Conservation (phyloP, 2,888 invertebrate species). For the Euphydryas editha region DNA sequence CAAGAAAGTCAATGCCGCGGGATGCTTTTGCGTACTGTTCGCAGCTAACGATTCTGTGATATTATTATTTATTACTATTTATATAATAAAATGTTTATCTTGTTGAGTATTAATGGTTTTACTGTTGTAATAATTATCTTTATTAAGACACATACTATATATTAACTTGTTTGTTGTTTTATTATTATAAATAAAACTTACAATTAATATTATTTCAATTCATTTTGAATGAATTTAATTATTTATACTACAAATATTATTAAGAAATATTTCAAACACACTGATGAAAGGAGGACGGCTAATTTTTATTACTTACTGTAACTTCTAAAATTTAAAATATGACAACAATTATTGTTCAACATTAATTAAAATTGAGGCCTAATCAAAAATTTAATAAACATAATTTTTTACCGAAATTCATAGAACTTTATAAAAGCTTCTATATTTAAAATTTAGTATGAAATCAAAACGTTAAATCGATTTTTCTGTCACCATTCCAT, state of each 20-base stretch:
- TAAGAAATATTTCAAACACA: too few relatives aligned
- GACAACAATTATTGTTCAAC: too few relatives aligned
- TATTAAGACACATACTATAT: not conserved
- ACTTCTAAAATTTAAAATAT: too few relatives aligned
- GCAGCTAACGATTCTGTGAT: conserved; percentile 49
- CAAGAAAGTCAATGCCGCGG: conserved; percentile 82
- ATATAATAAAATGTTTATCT: not conserved
- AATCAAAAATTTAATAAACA: not conserved
- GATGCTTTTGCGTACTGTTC: conserved; percentile 69
- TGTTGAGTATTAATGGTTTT: not conserved
- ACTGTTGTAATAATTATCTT: not conserved
- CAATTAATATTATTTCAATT: too few relatives aligned
- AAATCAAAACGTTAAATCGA: conserved; percentile 4
- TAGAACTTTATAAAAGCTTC: not conserved
- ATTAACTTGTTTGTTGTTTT: not conserved
- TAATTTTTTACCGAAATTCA: not conserved
- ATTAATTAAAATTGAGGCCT: not conserved
- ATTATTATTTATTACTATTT: conserved; percentile 13
- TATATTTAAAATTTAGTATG: not conserved
- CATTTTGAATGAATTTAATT: too few relatives aligned
- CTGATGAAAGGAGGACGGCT: too few relatives aligned
- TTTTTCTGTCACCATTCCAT: conserved; percentile 56
- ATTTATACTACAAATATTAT: too few relatives aligned
- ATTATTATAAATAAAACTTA: not conserved
- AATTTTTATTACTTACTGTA: too few relatives aligned